phyloP scores from a whole-genome alignment of 2,888 invertebrate species.

The Bugula neritina region DNA sequence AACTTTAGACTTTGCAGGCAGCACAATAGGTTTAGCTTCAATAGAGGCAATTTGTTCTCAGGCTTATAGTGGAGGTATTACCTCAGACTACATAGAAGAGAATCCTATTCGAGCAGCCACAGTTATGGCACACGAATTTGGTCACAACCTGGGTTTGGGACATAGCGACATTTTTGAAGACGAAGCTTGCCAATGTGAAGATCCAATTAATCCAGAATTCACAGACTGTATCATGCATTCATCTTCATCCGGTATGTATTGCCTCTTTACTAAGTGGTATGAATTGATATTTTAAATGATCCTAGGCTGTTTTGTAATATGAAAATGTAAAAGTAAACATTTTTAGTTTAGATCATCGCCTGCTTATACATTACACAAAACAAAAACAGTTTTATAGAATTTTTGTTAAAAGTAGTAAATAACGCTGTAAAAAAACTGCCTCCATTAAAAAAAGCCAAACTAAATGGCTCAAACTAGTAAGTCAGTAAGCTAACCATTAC shows the following conservation, averaged over 20 bases:
- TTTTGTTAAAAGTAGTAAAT: no score
- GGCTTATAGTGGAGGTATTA: slow-evolving; percentile 7
- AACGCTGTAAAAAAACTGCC: no score
- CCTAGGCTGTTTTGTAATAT: no score
- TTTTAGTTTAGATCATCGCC: no score
- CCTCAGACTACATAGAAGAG: background rate
- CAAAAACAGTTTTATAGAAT: no score
- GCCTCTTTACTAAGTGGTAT: no score
- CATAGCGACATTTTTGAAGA: slow-evolving; percentile 62
- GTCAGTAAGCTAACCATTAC: no score
- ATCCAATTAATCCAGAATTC: slow-evolving; percentile 3
- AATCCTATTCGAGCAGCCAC: slow-evolving; percentile 71
- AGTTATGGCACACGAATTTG: slow-evolving; percentile 96
- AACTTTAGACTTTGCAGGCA: background rate
- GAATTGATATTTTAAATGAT: no score
- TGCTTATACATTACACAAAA: no score
- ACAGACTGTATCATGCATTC: background rate
- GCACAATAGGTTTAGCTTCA: slow-evolving; percentile 32
- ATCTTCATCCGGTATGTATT: background rate
- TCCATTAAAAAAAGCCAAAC: no score
- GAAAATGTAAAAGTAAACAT: no score
- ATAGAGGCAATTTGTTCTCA: background rate
- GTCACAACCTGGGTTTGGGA: slow-evolving; percentile 98
- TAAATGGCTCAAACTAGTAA: no score
- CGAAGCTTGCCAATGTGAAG: background rate